Evolutionary conservation across 2,797 vertebrate genomes (phyloP).

Genomic region (Lepilemur septentrionalis): DNA sequence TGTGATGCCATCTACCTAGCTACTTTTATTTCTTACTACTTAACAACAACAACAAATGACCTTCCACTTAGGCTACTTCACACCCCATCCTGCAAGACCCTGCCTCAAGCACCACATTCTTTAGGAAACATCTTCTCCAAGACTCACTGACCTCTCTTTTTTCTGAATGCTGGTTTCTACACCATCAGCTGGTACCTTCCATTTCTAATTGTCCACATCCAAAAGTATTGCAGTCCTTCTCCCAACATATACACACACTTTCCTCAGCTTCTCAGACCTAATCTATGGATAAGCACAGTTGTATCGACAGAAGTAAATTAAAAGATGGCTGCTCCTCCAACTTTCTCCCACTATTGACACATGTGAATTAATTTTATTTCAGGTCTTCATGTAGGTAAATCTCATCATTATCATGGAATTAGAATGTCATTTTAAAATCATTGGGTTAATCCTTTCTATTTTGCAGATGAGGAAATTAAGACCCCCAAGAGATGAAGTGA

Average conservation of each 20-base stretch:
- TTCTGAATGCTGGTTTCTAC: background rate
- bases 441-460: background rate
- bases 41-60: background rate
- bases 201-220: background rate
- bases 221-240: background rate
- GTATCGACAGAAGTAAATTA: background rate
- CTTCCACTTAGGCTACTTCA: background rate
- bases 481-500: background rate
- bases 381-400: background rate
- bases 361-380: constrained; percentile 43
- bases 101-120: background rate
- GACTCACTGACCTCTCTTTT: background rate
- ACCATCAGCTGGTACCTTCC: background rate
- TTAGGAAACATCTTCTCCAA: background rate
- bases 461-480: constrained; percentile 41
- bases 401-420: background rate
- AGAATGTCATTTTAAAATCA: background rate
- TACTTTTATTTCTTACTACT: background rate
- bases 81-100: background rate
- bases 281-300: background rate
- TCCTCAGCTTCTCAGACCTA: background rate
- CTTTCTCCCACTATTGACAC: background rate
- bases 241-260: background rate
- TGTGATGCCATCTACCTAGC: background rate
- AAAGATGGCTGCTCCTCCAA: background rate